Percentiles rank a stretch among this genome's conserved stretches.
These are phyloP conservation scores for Halichoeres trimaculatus DNA, from an alignment of 2,113 vertebrate species.

Conservation along the genomic window DNA sequence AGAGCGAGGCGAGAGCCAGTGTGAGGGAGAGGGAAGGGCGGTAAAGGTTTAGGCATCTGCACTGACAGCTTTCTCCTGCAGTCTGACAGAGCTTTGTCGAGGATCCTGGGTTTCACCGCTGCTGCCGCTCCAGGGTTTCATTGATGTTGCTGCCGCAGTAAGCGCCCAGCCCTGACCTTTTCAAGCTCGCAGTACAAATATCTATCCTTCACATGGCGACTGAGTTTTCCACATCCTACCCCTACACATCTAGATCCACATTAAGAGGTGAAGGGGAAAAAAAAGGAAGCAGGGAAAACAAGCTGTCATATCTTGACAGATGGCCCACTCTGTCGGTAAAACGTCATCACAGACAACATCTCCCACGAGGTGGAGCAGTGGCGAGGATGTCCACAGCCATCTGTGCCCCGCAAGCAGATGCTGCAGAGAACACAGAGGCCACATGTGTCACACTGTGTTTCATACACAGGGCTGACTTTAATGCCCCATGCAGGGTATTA, in stretches of 20 bases:
- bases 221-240: background rate
- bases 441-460: constrained; percentile 61
- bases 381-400: constrained; percentile 52
- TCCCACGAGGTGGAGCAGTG: constrained; percentile 49
- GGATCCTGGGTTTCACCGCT: constrained; percentile 53
- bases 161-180: constrained; percentile 62
- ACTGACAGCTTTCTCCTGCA: constrained; percentile 70
- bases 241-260: constrained; percentile 7
- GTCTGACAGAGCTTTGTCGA: constrained; percentile 65
- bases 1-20: constrained; percentile 56
- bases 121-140: constrained; percentile 52
- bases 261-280: background rate
- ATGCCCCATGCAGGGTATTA: constrained; percentile 52
- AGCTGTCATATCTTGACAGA: constrained; percentile 62
- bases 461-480: constrained; percentile 59
- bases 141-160: constrained; percentile 39
- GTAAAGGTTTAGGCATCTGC: constrained; percentile 54
- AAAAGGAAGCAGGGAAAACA: constrained; percentile 38
- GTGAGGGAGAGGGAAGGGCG: constrained; percentile 55
- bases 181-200: constrained; percentile 41
- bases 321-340: constrained; percentile 56
- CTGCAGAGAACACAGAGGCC: constrained; percentile 54
- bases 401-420: constrained; percentile 61
- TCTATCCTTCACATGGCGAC: constrained; percentile 27
- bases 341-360: constrained; percentile 52